Conservation (phyloP, 2,113 vertebrate genomes). For the Calidris pygmaea region DNA sequence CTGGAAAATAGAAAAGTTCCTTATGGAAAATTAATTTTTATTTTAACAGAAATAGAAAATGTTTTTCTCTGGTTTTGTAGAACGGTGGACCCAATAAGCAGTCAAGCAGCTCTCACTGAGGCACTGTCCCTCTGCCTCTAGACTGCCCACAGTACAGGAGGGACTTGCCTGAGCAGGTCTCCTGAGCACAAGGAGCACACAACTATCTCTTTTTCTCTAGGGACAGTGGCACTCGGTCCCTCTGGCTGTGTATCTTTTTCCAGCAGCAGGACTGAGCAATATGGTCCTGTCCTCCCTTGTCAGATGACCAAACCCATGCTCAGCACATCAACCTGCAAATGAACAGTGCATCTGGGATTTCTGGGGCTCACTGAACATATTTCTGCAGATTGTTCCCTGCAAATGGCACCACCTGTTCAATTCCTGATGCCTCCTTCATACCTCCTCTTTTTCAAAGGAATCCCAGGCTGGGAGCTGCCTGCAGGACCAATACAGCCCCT, state of each 20-base stretch:
- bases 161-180: not conserved
- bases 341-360: not conserved
- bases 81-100: not conserved
- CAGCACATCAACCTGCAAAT: not conserved
- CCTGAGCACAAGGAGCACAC: not conserved
- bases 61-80: not conserved
- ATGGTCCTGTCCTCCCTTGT: not conserved
- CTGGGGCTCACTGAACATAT: not conserved
- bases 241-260: not conserved
- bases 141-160: not conserved
- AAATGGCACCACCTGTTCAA: not conserved
- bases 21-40: not conserved
- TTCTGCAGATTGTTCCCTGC: not conserved
- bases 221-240: accelerated
- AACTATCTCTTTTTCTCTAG: not conserved
- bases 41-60: not conserved
- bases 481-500: not conserved
- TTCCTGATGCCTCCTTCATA: not conserved
- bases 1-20: not conserved
- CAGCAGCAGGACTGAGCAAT: not conserved
- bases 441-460: not conserved
- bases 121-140: not conserved
- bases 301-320: not conserved
- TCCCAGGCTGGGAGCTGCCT: not conserved
- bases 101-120: not conserved